phyloP scores from a whole-genome alignment of 1,140 invertebrate genomes.

The Ladona fulva region DNA sequence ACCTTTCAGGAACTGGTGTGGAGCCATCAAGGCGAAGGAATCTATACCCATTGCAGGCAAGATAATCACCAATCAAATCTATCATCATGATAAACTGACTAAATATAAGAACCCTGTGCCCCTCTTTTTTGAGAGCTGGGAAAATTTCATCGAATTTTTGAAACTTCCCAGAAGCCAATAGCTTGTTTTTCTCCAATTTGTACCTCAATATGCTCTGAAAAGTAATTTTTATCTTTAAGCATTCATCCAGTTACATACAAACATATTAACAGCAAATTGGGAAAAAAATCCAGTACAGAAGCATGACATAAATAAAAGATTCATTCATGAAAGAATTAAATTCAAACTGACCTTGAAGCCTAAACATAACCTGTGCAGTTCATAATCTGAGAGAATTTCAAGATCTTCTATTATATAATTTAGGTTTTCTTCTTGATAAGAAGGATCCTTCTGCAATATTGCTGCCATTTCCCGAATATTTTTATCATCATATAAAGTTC shows the following conservation, averaged over 20 bases:
- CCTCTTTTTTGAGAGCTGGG: slow-evolving; percentile 56
- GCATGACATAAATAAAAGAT: no score
- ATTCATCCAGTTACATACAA: slow-evolving; percentile 14
- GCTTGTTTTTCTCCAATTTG: slow-evolving; percentile 57
- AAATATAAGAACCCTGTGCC: slow-evolving; percentile 80
- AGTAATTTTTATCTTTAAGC: slow-evolving; percentile 18
- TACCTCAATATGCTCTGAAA: slow-evolving; percentile 24
- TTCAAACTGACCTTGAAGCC: slow-evolving; percentile 44
- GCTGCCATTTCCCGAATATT: slow-evolving; percentile 53
- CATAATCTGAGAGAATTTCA: slow-evolving; percentile 79
- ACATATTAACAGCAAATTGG: no score
- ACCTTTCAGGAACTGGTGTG: slow-evolving; percentile 68
- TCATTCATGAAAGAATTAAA: no score
- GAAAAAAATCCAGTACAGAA: no score
- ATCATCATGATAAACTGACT: slow-evolving; percentile 92
- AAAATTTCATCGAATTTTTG: slow-evolving; percentile 68
- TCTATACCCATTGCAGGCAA: slow-evolving; percentile 56
- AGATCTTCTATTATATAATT: slow-evolving; percentile 83
- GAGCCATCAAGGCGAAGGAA: slow-evolving; percentile 78
- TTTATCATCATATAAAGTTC: slow-evolving; percentile 67
- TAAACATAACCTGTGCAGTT: slow-evolving; percentile 70
- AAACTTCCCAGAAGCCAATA: slow-evolving; percentile 78
- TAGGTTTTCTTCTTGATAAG: slow-evolving; percentile 69
- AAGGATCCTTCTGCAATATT: slow-evolving; percentile 56
- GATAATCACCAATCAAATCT: slow-evolving; percentile 80